Conservation (phyloP, 2,888 invertebrate species). For the Habrosyne pyritoides region DNA sequence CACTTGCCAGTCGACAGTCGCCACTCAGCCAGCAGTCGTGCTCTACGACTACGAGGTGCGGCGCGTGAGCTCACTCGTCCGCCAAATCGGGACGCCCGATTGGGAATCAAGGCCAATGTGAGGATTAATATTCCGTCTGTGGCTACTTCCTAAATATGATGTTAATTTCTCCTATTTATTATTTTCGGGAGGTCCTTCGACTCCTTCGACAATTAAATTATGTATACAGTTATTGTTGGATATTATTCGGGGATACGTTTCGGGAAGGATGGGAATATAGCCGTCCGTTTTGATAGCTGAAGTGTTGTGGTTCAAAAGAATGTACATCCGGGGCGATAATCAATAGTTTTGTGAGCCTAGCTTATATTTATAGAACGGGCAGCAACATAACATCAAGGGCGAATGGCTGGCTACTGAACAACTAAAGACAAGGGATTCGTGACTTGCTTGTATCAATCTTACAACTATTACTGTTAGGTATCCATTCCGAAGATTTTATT, state of each 20-base stretch:
- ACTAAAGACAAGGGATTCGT: slow-evolving; percentile 47
- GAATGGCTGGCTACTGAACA: slow-evolving; percentile 29
- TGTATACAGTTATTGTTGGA: slow-evolving; percentile 22
- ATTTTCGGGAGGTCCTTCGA: slow-evolving; percentile 50
- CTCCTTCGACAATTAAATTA: slow-evolving; percentile 50
- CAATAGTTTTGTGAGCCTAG: slow-evolving; percentile 48
- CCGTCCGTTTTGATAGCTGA: slow-evolving; percentile 27
- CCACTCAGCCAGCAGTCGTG: slow-evolving; percentile 26
- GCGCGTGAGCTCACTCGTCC: slow-evolving; percentile 70
- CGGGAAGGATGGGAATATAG: slow-evolving; percentile 22
- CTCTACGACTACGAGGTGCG: slow-evolving; percentile 52
- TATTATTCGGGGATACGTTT: not conserved
- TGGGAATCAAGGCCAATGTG: slow-evolving; percentile 78
- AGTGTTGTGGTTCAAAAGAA: slow-evolving; percentile 43
- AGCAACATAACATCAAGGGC: slow-evolving; percentile 42
- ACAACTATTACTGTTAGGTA: slow-evolving; percentile 37
- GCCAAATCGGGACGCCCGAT: slow-evolving; percentile 72
- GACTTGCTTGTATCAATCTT: slow-evolving; percentile 43
- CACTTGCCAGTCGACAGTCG: slow-evolving; percentile 45
- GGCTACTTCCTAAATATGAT: slow-evolving; percentile 67
- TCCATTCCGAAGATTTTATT: slow-evolving; percentile 8
- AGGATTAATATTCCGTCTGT: slow-evolving; percentile 73
- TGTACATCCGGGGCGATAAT: slow-evolving; percentile 52
- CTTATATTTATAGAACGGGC: slow-evolving; percentile 42
- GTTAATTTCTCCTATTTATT: slow-evolving; percentile 70